Percentiles rank a stretch among this genome's conserved stretches.
These are phyloP conservation scores for Plagiodera versicolora DNA, from an alignment of 2,888 invertebrate species.

Conservation along the genomic window DNA sequence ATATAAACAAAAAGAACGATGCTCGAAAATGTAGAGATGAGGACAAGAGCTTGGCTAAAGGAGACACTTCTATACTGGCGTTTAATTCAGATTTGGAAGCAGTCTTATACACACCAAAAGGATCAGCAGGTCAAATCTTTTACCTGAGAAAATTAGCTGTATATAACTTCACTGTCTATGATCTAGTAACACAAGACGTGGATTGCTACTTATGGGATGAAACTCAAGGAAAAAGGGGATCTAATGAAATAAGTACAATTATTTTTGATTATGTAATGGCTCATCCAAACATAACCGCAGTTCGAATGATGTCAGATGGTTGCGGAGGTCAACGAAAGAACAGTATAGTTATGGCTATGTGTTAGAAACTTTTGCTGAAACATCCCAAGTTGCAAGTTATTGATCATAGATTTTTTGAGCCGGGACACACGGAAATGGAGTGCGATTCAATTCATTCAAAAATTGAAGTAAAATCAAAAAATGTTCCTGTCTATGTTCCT, in stretches of 20 bases:
- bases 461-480: conserved; percentile 39
- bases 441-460: conserved; percentile 37
- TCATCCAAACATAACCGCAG: conserved; percentile 7
- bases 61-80: conserved; percentile 29
- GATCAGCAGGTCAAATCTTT: conserved; percentile 38
- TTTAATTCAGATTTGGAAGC: conserved; percentile 44
- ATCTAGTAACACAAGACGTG: conserved; percentile 33
- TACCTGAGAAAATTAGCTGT: conserved; percentile 42
- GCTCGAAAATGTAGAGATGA: conserved; percentile 34
- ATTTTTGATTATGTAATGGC: not conserved
- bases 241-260: not conserved
- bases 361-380: not conserved
- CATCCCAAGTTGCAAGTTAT: conserved; percentile 13
- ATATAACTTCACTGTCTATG: conserved; percentile 32
- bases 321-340: conserved; percentile 39
- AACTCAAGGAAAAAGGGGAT: conserved; percentile 35
- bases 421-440: conserved; percentile 35
- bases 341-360: conserved; percentile 25
- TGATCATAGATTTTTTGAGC: conserved; percentile 19
- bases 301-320: conserved; percentile 37
- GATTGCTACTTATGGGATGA: conserved; percentile 42
- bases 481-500: conserved; percentile 38
- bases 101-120: conserved; percentile 39
- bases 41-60: conserved; percentile 32
- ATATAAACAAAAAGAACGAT: conserved; percentile 32